A percentile compares a stretch with the other conserved stretches of the same genome.
These are phyloP conservation scores for Drosophila koepferae DNA, from an alignment of 2,888 invertebrate genomes.

Conservation along the genomic window DNA sequence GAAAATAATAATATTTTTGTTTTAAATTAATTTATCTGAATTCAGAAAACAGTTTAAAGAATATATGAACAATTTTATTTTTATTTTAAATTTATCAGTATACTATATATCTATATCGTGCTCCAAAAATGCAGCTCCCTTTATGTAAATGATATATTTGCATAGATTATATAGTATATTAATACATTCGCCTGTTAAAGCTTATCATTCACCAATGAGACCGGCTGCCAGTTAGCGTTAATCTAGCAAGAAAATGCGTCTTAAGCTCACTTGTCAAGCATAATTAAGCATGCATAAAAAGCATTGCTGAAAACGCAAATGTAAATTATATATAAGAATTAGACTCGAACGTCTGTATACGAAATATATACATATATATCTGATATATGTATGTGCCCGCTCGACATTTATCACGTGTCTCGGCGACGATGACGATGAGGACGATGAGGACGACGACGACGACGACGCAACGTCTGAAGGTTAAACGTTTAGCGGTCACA, in stretches of 20 bases:
- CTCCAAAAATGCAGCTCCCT: neutral
- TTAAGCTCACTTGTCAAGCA: slow-evolving; percentile 63
- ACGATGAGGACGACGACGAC: slow-evolving; percentile 39
- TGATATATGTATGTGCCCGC: slow-evolving; percentile 1
- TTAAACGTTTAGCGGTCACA: slow-evolving; percentile 78
- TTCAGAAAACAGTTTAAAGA: too few relatives aligned
- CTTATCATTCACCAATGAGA: slow-evolving; percentile 11
- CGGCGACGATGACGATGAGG: slow-evolving; percentile 33
- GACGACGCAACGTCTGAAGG: slow-evolving; percentile 59
- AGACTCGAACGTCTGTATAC: slow-evolving; percentile 27
- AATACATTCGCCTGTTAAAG: neutral
- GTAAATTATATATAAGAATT: slow-evolving; percentile 45
- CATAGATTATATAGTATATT: neutral
- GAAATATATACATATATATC: neutral
- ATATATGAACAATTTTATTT: too few relatives aligned
- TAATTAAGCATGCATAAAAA: slow-evolving; percentile 53
- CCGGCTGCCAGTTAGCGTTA: slow-evolving; percentile 53
- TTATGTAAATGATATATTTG: neutral
- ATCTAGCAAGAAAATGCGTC: slow-evolving; percentile 61
- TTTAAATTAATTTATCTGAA: too few relatives aligned
- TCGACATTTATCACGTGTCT: slow-evolving; percentile 41
- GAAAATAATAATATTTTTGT: too few relatives aligned
- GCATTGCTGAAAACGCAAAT: slow-evolving; percentile 54
- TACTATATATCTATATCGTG: too few relatives aligned
- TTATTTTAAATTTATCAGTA: too few relatives aligned